Conservation (phyloP, 2,113 vertebrate species). For the Ammodytes marinus region DNA sequence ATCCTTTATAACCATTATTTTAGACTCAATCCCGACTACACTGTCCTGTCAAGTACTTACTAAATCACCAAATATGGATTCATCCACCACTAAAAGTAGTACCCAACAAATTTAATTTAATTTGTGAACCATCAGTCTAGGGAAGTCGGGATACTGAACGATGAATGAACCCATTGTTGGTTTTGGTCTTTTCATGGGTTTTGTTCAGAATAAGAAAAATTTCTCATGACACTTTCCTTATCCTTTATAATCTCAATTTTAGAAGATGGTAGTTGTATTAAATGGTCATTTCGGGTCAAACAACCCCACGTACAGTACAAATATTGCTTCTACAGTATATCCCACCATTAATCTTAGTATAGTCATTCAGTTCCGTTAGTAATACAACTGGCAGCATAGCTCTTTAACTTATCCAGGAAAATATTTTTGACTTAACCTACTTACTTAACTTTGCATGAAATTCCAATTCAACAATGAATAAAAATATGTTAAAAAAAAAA, state of each 20-base stretch:
- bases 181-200: constrained; percentile 4
- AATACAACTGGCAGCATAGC: constrained; percentile 44
- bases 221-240: not conserved
- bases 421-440: not conserved
- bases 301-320: not conserved
- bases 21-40: not conserved
- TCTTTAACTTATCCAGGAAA: not conserved
- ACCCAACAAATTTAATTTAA: not conserved
- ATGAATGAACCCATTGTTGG: not conserved
- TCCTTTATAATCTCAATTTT: not conserved
- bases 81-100: not conserved
- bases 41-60: not conserved
- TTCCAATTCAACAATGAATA: not conserved
- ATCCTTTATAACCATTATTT: not conserved
- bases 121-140: too few species aligned
- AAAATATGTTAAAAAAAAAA: not conserved
- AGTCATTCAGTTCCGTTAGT: constrained; percentile 54
- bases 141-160: not conserved
- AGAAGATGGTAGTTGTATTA: not conserved
- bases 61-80: not conserved
- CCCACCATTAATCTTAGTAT: not conserved
- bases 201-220: not conserved
- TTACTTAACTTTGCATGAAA: too few species aligned
- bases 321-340: not conserved
- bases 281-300: not conserved